phyloP scores from a whole-genome alignment of 2,113 vertebrate species.

The Globicephala melas region DNA sequence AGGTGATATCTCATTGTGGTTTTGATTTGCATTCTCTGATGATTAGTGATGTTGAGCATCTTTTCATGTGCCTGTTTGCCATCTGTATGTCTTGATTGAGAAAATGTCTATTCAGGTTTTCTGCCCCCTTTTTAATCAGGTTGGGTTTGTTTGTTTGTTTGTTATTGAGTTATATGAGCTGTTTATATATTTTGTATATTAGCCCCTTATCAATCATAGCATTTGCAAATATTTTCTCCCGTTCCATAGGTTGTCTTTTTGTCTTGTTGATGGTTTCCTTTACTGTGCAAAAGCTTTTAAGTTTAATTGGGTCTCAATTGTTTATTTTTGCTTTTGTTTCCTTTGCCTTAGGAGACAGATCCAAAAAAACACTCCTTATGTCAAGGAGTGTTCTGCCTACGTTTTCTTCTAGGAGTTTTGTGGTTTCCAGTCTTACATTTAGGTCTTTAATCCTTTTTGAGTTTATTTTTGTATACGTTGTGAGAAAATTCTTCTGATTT shows the following conservation, averaged over 20 bases:
- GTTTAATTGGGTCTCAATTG: background rate
- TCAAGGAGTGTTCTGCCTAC: background rate
- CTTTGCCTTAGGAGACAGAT: background rate
- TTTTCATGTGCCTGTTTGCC: background rate
- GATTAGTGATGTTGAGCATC: background rate
- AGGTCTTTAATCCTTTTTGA: background rate
- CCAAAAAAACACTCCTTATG: background rate
- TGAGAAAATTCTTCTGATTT: background rate
- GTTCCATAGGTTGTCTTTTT: background rate
- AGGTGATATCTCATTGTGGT: background rate
- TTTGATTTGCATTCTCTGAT: background rate
- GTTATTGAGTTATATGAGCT: background rate
- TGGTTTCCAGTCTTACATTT: background rate
- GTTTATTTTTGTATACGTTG: background rate
- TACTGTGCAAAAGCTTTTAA: background rate
- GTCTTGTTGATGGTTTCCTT: background rate
- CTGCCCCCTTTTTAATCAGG: background rate
- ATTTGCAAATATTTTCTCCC: background rate
- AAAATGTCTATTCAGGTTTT: background rate
- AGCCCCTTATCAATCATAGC: background rate
- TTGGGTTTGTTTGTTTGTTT: background rate
- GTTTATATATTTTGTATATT: background rate
- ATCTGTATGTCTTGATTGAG: background rate
- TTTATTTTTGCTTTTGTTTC: background rate
- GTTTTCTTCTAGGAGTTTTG: background rate